Base-by-base conservation (phyloP, 2,888 invertebrate species). In the Eupithecia subfuscata region DNA sequence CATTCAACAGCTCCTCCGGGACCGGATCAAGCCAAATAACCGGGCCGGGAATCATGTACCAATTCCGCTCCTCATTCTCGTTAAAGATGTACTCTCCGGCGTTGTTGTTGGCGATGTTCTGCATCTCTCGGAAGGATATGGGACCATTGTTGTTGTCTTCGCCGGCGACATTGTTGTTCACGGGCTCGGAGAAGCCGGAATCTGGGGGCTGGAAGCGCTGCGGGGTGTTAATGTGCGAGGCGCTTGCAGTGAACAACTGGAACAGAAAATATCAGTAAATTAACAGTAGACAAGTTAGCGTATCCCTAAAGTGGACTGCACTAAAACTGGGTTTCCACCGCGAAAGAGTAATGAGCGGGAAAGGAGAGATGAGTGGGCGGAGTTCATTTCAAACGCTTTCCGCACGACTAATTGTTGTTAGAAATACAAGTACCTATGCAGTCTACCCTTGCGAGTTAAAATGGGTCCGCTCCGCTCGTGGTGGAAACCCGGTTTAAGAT, bases 61-160 rank as follows among this genome's bases (percentile, higher is more conserved):
- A 90, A 79, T 91, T 93, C 81, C 93, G 82, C 85, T 95, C 93
- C 80, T 95, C 95, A 77, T 95, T 95, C 82, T 95, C 95, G 82
- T 94, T 95, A 80, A 91, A 89, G 83, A 95, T 95, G 87, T 95
- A 95, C 18, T 92, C 94, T 0, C 92, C 89, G 0, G 95, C 95
- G 81, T 95, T 95, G 87, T 95, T 95, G 87, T 95, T 95, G 78
- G 95, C 95, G 82, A 95, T 95, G 88, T 95, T 95, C 88, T 95
- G 95, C 92, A 95, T 92, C 87, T 95, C 95, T 34, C 95, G 93
- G 73, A 94, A 87, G 25, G 95, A 95, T 80, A 95, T 95, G 45
- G 95, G 95, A 0, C 95, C 95, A 84, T 95, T 95, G 90, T 95
- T 95, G 88, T 95, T 95, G 88, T 95, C 95, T 81, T 95, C 95